These are phyloP conservation scores for Tachina fera DNA, from an alignment of 2,888 invertebrate genomes.

Conservation along the genomic window DNA sequence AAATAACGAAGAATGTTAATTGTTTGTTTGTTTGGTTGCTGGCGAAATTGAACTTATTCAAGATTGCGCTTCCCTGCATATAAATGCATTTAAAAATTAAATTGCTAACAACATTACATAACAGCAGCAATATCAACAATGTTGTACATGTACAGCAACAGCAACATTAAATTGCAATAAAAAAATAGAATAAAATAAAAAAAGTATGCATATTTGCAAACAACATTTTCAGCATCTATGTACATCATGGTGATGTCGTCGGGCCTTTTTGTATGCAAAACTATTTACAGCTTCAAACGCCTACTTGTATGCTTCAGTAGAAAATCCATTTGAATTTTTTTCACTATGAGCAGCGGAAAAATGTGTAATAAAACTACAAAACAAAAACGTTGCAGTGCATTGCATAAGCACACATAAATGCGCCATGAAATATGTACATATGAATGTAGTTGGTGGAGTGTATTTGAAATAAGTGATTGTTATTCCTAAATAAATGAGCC, in stretches of 20 bases:
- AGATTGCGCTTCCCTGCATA: constrained; percentile 63
- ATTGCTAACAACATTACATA: constrained; percentile 67
- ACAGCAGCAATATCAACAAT: constrained; percentile 53
- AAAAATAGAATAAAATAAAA: constrained; percentile 43
- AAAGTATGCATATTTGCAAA: constrained; percentile 19
- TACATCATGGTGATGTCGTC: constrained; percentile 36
- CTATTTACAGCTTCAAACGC: constrained; percentile 66
- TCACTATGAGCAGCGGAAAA: constrained; percentile 28
- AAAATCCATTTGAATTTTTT: constrained; percentile 58
- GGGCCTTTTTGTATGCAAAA: constrained; percentile 63
- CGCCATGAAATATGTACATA: constrained; percentile 28
- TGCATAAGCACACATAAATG: constrained; percentile 22
- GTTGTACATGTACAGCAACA: constrained; percentile 34
- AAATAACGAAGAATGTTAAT: neutral
- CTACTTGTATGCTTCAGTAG: constrained; percentile 56
- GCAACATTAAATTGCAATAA: constrained; percentile 50
- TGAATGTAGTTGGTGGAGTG: constrained; percentile 1
- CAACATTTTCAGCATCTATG: constrained; percentile 40
- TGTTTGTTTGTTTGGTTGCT: constrained; percentile 11
- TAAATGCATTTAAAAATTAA: constrained; percentile 67
- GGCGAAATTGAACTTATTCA: constrained; percentile 27
- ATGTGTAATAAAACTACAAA: constrained; percentile 3
- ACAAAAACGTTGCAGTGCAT: neutral
- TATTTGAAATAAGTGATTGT: constrained; percentile 6
- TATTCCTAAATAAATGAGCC: neutral